Evolutionary conservation across 2,797 vertebrate species (phyloP).

Genomic region (Parambassis ranga): DNA sequence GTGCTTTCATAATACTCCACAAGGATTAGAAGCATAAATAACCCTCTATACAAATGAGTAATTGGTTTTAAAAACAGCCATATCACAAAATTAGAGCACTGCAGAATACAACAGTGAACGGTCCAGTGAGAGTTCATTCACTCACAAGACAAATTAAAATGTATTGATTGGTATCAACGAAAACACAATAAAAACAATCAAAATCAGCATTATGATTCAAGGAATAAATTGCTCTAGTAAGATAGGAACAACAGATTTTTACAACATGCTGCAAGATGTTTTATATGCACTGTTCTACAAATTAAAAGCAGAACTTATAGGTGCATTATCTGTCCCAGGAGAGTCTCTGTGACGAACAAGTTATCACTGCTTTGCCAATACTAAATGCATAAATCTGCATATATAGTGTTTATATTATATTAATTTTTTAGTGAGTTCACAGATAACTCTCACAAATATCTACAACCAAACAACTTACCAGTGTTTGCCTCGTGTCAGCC

Average conservation of each 20-base stretch:
- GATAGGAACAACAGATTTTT: neutral
- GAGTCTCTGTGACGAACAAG: conserved; percentile 5
- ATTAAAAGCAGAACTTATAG: conserved; percentile 1
- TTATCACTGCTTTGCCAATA: too few species aligned
- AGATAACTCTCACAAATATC: neutral
- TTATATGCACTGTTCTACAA: neutral
- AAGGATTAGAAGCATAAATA: conserved; percentile 50
- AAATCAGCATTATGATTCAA: neutral
- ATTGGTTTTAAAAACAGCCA: conserved; percentile 33
- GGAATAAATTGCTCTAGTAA: neutral
- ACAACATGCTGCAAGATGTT: neutral
- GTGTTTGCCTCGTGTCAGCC: neutral
- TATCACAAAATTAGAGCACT: neutral
- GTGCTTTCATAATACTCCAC: conserved; percentile 12
- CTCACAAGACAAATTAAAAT: neutral
- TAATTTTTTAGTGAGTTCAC: too few species aligned
- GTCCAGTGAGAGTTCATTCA: neutral
- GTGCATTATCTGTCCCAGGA: conserved; percentile 17
- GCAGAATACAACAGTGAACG: neutral
- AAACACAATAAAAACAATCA: neutral
- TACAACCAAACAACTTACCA: neutral
- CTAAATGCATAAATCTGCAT: neutral
- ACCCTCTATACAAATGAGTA: conserved; percentile 14
- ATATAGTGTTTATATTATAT: neutral
- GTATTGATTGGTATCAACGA: conserved; percentile 7